Percentiles rank a stretch among this genome's conserved stretches.
Evolutionary conservation across 2,797 vertebrate species (phyloP).

Genomic region (Mormyrus proboscirostris): DNA sequence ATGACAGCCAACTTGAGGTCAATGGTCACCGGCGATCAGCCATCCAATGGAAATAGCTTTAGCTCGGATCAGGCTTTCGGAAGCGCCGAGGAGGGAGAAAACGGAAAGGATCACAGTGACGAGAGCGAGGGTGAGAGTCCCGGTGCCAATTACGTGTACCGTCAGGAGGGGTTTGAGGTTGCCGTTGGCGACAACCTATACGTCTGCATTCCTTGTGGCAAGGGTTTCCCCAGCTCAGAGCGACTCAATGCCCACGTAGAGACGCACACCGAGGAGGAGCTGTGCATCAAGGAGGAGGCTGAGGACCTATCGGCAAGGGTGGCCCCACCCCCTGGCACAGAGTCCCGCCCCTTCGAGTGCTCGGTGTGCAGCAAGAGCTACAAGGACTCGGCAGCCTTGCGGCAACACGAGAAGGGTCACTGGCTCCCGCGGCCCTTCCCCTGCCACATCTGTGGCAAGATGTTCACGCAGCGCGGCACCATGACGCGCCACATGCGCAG

Average conservation of each 20-base stretch:
- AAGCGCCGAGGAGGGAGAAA: conserved; percentile 68
- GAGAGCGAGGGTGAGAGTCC: conserved; percentile 65
- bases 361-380: conserved; percentile 79
- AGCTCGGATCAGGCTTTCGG: conserved; percentile 65
- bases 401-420: conserved; percentile 78
- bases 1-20: conserved; percentile 58
- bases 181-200: conserved; percentile 95
- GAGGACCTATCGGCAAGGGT: conserved; percentile 80
- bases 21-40: conserved; percentile 60
- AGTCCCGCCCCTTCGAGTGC: conserved; percentile 86
- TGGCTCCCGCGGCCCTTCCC: conserved; percentile 78
- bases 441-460: conserved; percentile 82
- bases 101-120: conserved; percentile 82
- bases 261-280: conserved; percentile 90
- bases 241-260: conserved; percentile 94
- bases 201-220: conserved; percentile 95
- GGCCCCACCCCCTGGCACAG: conserved; percentile 55
- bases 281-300: conserved; percentile 86
- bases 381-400: conserved; percentile 74
- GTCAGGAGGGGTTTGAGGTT: conserved; percentile 89
- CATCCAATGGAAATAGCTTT: conserved; percentile 53
- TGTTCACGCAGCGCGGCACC: conserved; percentile 83
- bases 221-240: conserved; percentile 95
- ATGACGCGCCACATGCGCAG: conserved; percentile 88
- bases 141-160: conserved; percentile 80